A percentile compares a stretch with the other conserved stretches of the same genome.
phyloP scores from a whole-genome alignment of 1,140 invertebrate genomes.

The Cylas formicarius region DNA sequence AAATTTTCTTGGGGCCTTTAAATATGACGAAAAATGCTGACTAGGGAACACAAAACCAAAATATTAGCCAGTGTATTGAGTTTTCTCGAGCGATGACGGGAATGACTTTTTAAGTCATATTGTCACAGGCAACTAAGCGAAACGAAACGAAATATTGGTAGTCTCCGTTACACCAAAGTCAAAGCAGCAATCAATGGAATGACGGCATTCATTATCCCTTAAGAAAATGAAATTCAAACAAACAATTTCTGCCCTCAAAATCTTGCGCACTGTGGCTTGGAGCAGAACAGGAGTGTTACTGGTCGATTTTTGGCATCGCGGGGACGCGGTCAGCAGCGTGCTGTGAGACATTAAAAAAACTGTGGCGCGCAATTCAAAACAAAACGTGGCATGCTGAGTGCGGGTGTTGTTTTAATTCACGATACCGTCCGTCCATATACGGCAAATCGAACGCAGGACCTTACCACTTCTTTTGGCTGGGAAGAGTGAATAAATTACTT shows the following conservation, averaged over 20 bases:
- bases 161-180: slow-evolving; percentile 16
- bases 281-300: slow-evolving; percentile 6
- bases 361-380: slow-evolving; percentile 1
- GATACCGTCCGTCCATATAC: neutral
- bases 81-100: slow-evolving; percentile 13
- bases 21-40: no score
- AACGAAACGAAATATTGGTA: slow-evolving; percentile 23
- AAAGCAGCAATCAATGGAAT: slow-evolving; percentile 16
- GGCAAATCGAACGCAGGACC: slow-evolving; percentile 2
- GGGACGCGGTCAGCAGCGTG: neutral
- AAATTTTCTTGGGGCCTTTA: no score
- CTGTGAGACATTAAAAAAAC: slow-evolving; percentile 3
- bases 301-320: neutral
- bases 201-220: slow-evolving; percentile 9
- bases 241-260: slow-evolving; percentile 7
- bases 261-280: slow-evolving; percentile 7
- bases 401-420: slow-evolving; percentile 1
- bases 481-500: no score
- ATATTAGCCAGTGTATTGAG: neutral
- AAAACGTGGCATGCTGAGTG: slow-evolving; percentile 2
- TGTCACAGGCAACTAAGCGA: slow-evolving; percentile 23
- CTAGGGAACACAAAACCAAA: neutral
- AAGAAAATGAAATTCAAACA: slow-evolving; percentile 6
- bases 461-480: slow-evolving; percentile 1
- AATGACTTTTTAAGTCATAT: slow-evolving; percentile 23